These are phyloP conservation scores for Sinocyclocheilus grahami DNA, from an alignment of 2,113 vertebrate genomes.

Conservation along the genomic window DNA sequence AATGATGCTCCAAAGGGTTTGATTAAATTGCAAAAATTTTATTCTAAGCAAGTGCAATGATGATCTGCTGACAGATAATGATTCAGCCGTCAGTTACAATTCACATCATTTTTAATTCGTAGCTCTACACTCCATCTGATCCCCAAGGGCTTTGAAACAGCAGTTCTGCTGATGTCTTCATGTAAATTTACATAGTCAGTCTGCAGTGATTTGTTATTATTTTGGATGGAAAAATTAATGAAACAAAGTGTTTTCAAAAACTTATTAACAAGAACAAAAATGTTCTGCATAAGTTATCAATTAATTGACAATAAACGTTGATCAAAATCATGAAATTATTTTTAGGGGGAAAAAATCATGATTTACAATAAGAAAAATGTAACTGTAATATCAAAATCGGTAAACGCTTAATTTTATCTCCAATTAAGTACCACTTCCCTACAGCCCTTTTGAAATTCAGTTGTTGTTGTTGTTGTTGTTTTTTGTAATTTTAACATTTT, in stretches of 20 bases:
- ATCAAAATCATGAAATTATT: background rate
- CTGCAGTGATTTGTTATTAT: constrained; percentile 2
- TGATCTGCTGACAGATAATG: constrained; percentile 41
- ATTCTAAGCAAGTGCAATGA: constrained; percentile 2
- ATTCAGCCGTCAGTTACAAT: constrained; percentile 43
- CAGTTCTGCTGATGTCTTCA: constrained; percentile 20
- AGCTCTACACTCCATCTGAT: constrained; percentile 27
- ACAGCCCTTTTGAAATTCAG: background rate
- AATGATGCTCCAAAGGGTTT: background rate
- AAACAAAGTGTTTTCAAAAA: background rate
- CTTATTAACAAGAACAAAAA: background rate
- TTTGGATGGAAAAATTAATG: constrained; percentile 10
- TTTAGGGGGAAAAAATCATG: no score
- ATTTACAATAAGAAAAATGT: no score
- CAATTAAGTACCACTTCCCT: background rate
- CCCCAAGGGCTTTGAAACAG: constrained; percentile 8
- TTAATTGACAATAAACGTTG: background rate
- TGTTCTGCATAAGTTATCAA: background rate
- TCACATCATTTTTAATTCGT: constrained; percentile 40
- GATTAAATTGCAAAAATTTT: background rate
- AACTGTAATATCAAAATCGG: no score
- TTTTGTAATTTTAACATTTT: background rate
- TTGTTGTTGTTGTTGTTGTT: background rate
- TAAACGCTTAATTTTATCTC: no score
- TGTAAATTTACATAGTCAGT: constrained; percentile 18